phyloP scores from a whole-genome alignment of 30 jellyfish, hydroid and myxozoan species.

The Calvadosia cruxmelitensis region DNA sequence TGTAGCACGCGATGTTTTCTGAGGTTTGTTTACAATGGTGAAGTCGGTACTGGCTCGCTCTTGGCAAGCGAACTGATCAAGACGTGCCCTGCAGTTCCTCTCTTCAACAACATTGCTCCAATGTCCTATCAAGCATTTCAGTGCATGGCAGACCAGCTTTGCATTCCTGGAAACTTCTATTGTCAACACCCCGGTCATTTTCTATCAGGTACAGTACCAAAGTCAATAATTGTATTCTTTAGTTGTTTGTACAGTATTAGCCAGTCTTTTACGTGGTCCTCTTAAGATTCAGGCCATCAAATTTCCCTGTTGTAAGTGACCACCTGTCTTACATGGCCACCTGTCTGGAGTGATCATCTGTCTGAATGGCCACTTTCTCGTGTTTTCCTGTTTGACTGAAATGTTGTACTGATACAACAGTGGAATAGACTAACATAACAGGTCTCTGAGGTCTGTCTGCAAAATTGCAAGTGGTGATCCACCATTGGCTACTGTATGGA shows the following conservation, averaged over 20 bases:
- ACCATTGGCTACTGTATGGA: too few species aligned
- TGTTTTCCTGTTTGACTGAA: too few species aligned
- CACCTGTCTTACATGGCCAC: too few species aligned
- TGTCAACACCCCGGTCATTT: conserved; percentile 56
- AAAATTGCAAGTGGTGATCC: too few species aligned
- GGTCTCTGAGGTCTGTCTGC: too few species aligned
- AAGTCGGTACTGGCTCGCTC: conserved; percentile 19
- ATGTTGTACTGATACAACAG: too few species aligned
- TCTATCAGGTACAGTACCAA: conserved; percentile 16
- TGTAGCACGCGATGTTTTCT: conserved; percentile 34
- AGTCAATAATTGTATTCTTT: too few species aligned
- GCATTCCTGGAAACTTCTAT: conserved; percentile 20
- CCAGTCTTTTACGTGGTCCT: not conserved
- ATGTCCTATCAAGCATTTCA: conserved; percentile 45
- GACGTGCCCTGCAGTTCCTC: conserved; percentile 35
- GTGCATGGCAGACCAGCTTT: conserved; percentile 30
- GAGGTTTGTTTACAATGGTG: conserved; percentile 41
- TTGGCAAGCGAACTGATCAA: conserved; percentile 14
- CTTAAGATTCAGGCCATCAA: too few species aligned
- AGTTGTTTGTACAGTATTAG: not conserved
- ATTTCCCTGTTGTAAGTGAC: too few species aligned
- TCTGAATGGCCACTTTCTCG: too few species aligned
- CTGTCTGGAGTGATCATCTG: too few species aligned
- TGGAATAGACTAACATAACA: too few species aligned
- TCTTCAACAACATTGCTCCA: conserved; percentile 26